Evolutionary conservation across 2,113 vertebrate genomes (phyloP), one percentile per base, ranked within the genome.

Genomic region (Delphinapterus leucas): DNA sequence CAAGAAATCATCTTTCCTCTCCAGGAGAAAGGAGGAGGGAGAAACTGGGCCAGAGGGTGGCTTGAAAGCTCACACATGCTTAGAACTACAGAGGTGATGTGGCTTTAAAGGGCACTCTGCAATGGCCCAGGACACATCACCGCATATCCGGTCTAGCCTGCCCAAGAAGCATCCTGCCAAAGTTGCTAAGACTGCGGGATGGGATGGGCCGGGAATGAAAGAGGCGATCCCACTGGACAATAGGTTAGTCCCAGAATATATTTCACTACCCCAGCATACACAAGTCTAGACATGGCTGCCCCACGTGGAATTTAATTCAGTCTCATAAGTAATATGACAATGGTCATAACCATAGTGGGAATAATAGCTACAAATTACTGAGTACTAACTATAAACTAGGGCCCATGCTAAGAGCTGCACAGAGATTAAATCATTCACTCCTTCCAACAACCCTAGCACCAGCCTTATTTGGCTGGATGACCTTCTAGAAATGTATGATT

Each of bases 401-500:
- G 21, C 28, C 70, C 28, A 6, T 20, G 8, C 36, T 74, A 38
- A 94, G 28, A 38, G n/a, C 68, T 44, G 4, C 53, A 28, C 44
- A 79, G 63, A 95, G 21, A 94, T 74, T 25, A 25, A 36, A 1
- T 38, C 93, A 93, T 70, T 74, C 38, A 3, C 80, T 79, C 88
- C 44, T 85, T 68, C 47, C 73, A 60, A 55, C 44, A 94, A 41
- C 58, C 80, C 74, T 6, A 84, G 23, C 58, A 81, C 25, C 71
- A 31, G 71, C 82, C 71, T 36, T 26, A 76, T 60, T 90, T 97
- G 95, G 61, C 65, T 80, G 77, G 83, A 65, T 94, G 89, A 96
- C 95, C 95, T 97, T 96, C 94, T 47, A 96, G 83, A 85, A 93
- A 97, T 96, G 87, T 25, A 67, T 61, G 87, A 21, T 65, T 86